Percentiles rank a stretch among this genome's conserved stretches.
phyloP scores from a whole-genome alignment of 2,888 invertebrate species.

The Dinocampus coccinellae region DNA sequence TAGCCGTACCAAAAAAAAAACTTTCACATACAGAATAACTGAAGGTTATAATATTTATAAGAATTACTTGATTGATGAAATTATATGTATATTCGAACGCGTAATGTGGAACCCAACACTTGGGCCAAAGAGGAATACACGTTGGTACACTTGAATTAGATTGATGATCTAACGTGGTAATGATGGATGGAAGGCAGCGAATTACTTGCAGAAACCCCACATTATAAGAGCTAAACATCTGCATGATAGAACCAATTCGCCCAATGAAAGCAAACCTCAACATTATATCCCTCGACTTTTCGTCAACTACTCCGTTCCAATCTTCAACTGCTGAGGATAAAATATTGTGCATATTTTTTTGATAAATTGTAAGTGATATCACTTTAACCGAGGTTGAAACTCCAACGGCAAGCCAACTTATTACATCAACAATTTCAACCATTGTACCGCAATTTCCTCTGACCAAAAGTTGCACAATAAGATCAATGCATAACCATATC shows the following conservation, averaged over 20 bases:
- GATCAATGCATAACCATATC: constrained; percentile 40
- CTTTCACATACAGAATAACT: constrained; percentile 35
- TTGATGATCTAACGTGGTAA: not conserved
- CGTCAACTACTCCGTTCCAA: constrained; percentile 33
- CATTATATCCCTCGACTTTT: constrained; percentile 38
- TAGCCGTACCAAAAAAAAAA: constrained; percentile 32
- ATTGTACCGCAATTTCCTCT: constrained; percentile 38
- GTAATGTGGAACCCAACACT: constrained; percentile 19
- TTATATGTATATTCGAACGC: not conserved
- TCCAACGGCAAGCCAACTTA: constrained; percentile 36
- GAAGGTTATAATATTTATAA: not conserved
- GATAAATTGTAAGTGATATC: constrained; percentile 24
- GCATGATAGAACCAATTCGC: constrained; percentile 29
- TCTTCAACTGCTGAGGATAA: constrained; percentile 38
- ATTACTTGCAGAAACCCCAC: constrained; percentile 14
- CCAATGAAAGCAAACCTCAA: constrained; percentile 27
- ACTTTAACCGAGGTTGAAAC: constrained; percentile 41
- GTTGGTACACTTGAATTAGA: not conserved
- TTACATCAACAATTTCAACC: constrained; percentile 35
- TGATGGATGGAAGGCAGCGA: not conserved
- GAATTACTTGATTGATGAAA: constrained; percentile 17
- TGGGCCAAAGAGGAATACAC: constrained; percentile 31
- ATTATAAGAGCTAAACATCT: constrained; percentile 19
- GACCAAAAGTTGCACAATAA: constrained; percentile 32
- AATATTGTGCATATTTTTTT: constrained; percentile 35